Evolutionary conservation across 2,113 vertebrate species (phyloP).

Genomic region (Alligator mississippiensis): DNA sequence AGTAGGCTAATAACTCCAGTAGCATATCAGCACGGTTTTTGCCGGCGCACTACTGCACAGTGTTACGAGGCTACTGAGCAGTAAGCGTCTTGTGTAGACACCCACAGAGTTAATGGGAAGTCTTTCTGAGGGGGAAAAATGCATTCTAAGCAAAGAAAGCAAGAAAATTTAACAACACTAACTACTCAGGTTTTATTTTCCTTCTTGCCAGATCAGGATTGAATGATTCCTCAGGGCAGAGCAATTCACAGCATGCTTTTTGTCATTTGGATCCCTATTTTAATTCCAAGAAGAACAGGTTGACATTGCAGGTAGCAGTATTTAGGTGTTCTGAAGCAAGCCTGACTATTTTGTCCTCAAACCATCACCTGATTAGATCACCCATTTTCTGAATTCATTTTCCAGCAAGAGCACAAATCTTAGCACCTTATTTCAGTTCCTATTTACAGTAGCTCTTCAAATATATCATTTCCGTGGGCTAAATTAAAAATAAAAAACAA

Average conservation of each 20-base stretch:
- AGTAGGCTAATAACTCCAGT: no score
- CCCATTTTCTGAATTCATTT: not conserved
- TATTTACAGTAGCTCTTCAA: not conserved
- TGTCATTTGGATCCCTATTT: not conserved
- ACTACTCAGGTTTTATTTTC: not conserved
- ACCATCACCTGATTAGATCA: not conserved
- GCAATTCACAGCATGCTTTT: not conserved
- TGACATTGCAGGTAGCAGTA: no score
- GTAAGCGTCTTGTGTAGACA: no score
- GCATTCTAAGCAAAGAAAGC: not conserved
- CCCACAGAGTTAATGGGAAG: not conserved
- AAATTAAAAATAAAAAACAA: not conserved
- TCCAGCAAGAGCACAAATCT: not conserved
- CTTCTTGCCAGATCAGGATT: not conserved
- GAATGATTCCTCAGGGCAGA: no score
- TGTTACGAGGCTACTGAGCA: no score
- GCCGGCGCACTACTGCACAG: no score
- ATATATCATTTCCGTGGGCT: not conserved
- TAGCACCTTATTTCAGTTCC: not conserved
- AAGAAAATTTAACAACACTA: not conserved
- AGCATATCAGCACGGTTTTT: no score
- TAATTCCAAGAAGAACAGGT: no score
- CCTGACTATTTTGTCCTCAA: no score
- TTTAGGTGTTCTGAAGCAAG: no score
- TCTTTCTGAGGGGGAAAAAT: rapidly evolving